These are phyloP conservation scores for Heliothis virescens DNA, from an alignment of 1,140 invertebrate genomes.

Conservation along the genomic window DNA sequence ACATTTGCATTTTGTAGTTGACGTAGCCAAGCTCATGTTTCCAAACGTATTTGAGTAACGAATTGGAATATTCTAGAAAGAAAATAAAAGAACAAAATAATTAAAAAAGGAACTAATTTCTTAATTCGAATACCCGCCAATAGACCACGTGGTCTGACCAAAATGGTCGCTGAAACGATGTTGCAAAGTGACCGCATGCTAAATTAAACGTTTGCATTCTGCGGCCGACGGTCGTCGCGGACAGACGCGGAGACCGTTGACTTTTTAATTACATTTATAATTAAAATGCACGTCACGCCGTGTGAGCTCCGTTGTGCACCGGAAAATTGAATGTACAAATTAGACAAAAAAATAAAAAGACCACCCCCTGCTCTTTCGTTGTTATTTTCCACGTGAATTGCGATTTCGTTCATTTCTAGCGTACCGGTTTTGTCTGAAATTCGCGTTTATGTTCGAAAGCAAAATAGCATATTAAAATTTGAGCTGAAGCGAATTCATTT, in stretches of 20 bases:
- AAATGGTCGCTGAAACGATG: constrained; percentile 54
- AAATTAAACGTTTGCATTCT: constrained; percentile 72
- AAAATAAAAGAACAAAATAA: no score
- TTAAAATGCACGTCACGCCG: constrained; percentile 67
- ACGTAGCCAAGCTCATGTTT: not conserved
- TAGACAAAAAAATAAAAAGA: constrained; percentile 39
- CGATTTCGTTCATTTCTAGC: constrained; percentile 37
- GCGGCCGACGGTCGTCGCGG: constrained; percentile 49
- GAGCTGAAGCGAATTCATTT: constrained; percentile 16
- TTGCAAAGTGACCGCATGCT: constrained; percentile 57
- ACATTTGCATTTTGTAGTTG: constrained; percentile 26
- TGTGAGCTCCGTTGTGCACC: constrained; percentile 57
- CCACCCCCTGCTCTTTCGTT: constrained; percentile 28
- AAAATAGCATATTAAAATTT: constrained; percentile 14
- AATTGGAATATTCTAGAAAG: not conserved
- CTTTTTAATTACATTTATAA: constrained; percentile 73
- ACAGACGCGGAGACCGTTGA: constrained; percentile 54
- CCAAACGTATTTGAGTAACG: not conserved
- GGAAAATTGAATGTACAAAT: constrained; percentile 64
- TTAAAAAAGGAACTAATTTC: not conserved
- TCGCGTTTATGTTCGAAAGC: constrained; percentile 36
- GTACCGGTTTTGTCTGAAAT: constrained; percentile 40
- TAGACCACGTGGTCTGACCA: constrained; percentile 44
- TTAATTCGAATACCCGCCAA: constrained; percentile 32
- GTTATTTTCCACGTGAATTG: constrained; percentile 43